Conservation (phyloP, 2,113 vertebrate species). For the Australoheros scitulus region DNA sequence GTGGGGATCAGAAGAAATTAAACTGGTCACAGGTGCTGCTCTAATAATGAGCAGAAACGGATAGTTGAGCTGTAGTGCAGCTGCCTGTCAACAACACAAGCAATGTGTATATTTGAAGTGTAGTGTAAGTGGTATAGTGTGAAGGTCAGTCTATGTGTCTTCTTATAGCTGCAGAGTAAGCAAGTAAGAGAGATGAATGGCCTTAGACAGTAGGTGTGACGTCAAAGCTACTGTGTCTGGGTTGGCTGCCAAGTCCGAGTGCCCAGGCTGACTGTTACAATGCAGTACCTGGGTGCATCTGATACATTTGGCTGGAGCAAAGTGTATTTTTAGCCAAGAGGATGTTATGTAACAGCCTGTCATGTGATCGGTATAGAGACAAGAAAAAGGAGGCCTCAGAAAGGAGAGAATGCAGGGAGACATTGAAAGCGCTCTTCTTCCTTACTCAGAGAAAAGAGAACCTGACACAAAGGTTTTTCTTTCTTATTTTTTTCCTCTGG, state of each 20-base stretch:
- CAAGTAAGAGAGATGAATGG: slow-evolving; percentile 42
- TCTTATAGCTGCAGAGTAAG: slow-evolving; percentile 19
- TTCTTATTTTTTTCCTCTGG: neutral
- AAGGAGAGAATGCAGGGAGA: slow-evolving; percentile 1
- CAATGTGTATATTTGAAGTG: neutral
- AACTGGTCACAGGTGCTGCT: neutral
- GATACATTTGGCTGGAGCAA: slow-evolving; percentile 69
- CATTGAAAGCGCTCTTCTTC: neutral
- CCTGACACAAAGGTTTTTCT: neutral
- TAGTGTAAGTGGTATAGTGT: slow-evolving; percentile 2
- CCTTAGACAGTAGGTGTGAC: slow-evolving; percentile 32
- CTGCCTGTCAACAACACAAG: neutral
- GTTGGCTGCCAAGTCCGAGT: slow-evolving; percentile 45
- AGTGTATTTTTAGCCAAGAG: slow-evolving; percentile 76
- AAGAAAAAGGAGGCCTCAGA: slow-evolving; percentile 18
- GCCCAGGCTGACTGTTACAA: slow-evolving; percentile 31
- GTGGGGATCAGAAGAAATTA: neutral
- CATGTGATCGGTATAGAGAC: slow-evolving; percentile 65
- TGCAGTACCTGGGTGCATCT: slow-evolving; percentile 45
- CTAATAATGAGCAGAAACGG: neutral
- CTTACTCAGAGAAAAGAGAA: slow-evolving; percentile 26
- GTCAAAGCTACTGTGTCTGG: slow-evolving; percentile 28
- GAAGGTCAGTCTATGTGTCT: slow-evolving; percentile 28
- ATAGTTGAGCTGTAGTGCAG: neutral
- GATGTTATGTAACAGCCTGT: slow-evolving; percentile 76